A percentile compares a stretch with the other conserved stretches of the same genome.
Conservation (phyloP, 2,888 invertebrate genomes). For the Papilio elwesi region DNA sequence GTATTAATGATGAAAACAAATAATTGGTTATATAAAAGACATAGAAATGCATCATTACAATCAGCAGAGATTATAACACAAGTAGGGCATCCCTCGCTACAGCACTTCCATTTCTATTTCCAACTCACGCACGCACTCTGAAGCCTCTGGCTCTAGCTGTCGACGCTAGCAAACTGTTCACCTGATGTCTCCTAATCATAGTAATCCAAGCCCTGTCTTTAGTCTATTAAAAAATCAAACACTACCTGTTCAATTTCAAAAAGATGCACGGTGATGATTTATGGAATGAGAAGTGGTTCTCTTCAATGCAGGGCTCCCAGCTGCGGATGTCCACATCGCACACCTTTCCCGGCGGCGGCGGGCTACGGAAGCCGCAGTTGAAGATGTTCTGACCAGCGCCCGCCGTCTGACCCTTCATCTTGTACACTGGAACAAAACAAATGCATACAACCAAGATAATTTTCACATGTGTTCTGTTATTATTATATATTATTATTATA, state of each 20-base stretch:
- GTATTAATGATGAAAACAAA: neutral
- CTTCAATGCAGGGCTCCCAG: constrained; percentile 91
- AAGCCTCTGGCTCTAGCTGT: neutral
- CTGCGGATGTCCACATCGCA: constrained; percentile 93
- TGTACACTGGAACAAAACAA: constrained; percentile 84
- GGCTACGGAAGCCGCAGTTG: constrained; percentile 88
- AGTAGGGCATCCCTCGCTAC: constrained; percentile 20
- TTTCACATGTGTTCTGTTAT: neutral
- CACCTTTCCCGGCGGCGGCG: constrained; percentile 89
- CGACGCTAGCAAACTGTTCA: too few relatives aligned
- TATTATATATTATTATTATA: too few relatives aligned
- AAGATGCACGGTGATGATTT: constrained; percentile 97
- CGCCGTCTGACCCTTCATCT: constrained; percentile 88
- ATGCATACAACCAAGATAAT: neutral
- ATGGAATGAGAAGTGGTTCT: constrained; percentile 95
- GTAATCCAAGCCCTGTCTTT: neutral
- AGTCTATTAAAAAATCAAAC: neutral
- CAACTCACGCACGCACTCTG: constrained; percentile 9
- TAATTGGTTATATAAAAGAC: constrained; percentile 12
- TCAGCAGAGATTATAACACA: constrained; percentile 26
- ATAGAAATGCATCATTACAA: constrained; percentile 5
- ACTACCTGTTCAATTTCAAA: constrained; percentile 93
- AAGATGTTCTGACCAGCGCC: constrained; percentile 90
- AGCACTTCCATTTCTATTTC: constrained; percentile 6
- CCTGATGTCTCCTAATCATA: neutral